phyloP scores from a whole-genome alignment of 2,113 vertebrate genomes.

The Aptenodytes forsteri region DNA sequence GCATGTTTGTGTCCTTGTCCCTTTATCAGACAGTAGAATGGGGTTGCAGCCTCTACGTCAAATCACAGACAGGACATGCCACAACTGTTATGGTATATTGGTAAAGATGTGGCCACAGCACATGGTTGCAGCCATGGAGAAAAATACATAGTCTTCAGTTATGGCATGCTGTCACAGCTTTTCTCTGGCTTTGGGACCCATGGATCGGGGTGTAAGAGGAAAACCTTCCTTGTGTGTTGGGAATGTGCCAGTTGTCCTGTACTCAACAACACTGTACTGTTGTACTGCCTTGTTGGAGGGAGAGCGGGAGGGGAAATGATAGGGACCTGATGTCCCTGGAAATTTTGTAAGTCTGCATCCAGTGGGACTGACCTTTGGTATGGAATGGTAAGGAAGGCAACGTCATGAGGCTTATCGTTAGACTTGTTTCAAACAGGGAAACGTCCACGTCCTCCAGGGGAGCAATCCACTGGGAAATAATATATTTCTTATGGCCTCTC shows the following conservation, averaged over 20 bases:
- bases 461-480: background rate
- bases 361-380: background rate
- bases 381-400: background rate
- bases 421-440: background rate
- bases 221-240: background rate
- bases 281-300: background rate
- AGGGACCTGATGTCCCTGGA: background rate
- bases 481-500: background rate
- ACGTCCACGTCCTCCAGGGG: background rate
- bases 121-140: background rate
- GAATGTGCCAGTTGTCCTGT: background rate
- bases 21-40: background rate
- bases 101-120: background rate
- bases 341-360: background rate
- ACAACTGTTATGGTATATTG: background rate
- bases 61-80: background rate
- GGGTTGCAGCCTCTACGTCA: background rate
- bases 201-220: background rate
- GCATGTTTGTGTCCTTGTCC: background rate
- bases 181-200: background rate
- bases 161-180: background rate
- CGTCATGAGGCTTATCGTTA: background rate
- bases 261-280: background rate
- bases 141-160: background rate
- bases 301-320: background rate